phyloP scores from a whole-genome alignment of 2,888 invertebrate genomes.

The Drosophila pseudotakahashii region DNA sequence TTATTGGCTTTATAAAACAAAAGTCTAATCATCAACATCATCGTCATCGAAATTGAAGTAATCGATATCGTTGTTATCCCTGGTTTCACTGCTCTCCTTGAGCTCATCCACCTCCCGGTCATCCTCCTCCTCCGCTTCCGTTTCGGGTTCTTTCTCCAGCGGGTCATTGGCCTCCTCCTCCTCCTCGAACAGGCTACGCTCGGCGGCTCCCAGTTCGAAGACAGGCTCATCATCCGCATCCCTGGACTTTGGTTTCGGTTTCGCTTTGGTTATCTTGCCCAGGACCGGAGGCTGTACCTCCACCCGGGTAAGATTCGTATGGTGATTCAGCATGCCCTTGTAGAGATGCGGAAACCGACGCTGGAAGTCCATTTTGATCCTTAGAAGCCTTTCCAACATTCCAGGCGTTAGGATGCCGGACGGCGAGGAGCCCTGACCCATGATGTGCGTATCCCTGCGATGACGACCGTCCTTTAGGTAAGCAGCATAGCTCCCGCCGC shows the following conservation, averaged over 20 bases:
- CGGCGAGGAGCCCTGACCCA: slow-evolving; percentile 35
- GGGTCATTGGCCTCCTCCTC: slow-evolving; percentile 4
- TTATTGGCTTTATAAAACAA: slow-evolving; percentile 23
- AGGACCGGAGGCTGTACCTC: slow-evolving; percentile 72
- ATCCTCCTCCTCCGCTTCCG: background rate
- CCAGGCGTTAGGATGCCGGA: slow-evolving; percentile 65
- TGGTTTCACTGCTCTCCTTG: slow-evolving; percentile 7
- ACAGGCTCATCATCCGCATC: slow-evolving; percentile 44
- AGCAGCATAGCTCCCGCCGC: slow-evolving; percentile 76
- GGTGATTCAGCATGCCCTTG: slow-evolving; percentile 68
- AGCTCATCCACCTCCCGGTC: background rate
- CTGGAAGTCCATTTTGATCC: slow-evolving; percentile 72
- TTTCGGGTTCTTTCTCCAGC: slow-evolving; percentile 2
- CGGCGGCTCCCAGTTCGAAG: slow-evolving; percentile 75
- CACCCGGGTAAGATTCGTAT: slow-evolving; percentile 62
- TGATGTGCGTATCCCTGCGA: slow-evolving; percentile 64
- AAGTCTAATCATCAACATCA: slow-evolving; percentile 55
- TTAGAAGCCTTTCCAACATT: slow-evolving; percentile 72
- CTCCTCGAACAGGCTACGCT: slow-evolving; percentile 58
- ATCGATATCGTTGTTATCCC: slow-evolving; percentile 56
- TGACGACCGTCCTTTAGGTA: slow-evolving; percentile 60
- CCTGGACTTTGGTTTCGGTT: background rate
- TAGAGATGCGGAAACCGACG: slow-evolving; percentile 74
- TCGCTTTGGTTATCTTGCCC: slow-evolving; percentile 16
- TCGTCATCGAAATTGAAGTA: slow-evolving; percentile 71